Percentiles rank a stretch among this genome's conserved stretches.
These are phyloP conservation scores for Rhodinocichla rosea DNA, from an alignment of 2,113 vertebrate genomes.

Conservation along the genomic window DNA sequence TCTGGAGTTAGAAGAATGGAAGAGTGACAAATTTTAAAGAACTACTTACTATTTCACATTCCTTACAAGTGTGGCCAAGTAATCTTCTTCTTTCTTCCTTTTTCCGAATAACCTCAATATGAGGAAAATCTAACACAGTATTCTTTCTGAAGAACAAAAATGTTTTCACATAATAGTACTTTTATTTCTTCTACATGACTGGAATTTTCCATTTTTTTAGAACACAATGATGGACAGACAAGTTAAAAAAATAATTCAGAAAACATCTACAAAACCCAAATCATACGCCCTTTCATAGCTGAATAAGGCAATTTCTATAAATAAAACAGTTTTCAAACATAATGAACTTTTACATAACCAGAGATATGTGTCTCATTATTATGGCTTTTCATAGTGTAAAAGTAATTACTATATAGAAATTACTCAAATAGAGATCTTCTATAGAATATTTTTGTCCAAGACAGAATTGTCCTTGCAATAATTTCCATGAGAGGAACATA, in stretches of 20 bases:
- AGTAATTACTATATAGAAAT: background rate
- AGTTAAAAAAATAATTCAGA: background rate
- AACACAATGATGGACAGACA: background rate
- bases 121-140: constrained; percentile 78
- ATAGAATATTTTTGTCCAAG: background rate
- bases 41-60: constrained; percentile 91
- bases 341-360: background rate
- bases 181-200: background rate
- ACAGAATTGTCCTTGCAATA: background rate
- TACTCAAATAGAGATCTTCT: background rate
- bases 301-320: background rate
- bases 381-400: background rate
- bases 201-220: background rate
- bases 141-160: constrained; percentile 67
- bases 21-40: background rate
- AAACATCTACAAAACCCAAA: background rate
- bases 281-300: background rate
- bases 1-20: background rate
- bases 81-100: constrained; percentile 94
- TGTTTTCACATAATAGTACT: background rate
- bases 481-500: background rate
- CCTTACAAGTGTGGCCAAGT: constrained; percentile 92
- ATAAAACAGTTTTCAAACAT: background rate
- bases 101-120: constrained; percentile 90
- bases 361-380: background rate